Evolutionary conservation across 2,797 vertebrate genomes (phyloP).

Genomic region (Hirundo rustica): DNA sequence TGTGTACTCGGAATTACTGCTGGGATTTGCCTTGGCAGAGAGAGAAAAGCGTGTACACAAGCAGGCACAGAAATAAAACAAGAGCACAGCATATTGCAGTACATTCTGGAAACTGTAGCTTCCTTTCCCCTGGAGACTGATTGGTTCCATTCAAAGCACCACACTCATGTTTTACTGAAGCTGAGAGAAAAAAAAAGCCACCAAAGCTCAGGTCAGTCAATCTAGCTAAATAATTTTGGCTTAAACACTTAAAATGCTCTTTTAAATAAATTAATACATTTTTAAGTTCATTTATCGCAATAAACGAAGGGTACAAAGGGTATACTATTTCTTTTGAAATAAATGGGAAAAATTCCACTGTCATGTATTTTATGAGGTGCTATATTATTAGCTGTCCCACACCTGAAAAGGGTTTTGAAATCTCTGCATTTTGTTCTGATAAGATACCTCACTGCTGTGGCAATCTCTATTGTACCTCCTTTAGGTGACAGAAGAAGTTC

Average conservation of each 20-base stretch:
- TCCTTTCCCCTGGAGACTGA: neutral
- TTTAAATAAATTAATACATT: neutral
- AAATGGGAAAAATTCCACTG: neutral
- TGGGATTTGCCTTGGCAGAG: conserved; percentile 47
- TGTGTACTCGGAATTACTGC: conserved; percentile 27
- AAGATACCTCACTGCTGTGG: neutral
- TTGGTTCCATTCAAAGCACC: neutral
- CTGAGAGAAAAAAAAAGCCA: neutral
- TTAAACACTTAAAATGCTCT: neutral
- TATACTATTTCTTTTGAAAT: neutral
- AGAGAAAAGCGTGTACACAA: neutral
- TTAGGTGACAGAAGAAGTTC: neutral
- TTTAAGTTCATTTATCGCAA: neutral
- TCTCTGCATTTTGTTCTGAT: neutral
- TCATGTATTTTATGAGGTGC: neutral
- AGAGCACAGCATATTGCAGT: neutral
- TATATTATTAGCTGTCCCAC: neutral
- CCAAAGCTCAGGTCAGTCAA: neutral
- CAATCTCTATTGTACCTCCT: neutral
- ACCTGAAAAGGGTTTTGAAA: neutral
- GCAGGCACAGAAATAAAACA: conserved; percentile 20
- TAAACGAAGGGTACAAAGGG: neutral
- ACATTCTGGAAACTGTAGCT: neutral
- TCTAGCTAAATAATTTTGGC: neutral
- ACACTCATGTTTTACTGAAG: neutral